Evolutionary conservation across 2,888 invertebrate species (phyloP).

Genomic region (Acleris holmiana): DNA sequence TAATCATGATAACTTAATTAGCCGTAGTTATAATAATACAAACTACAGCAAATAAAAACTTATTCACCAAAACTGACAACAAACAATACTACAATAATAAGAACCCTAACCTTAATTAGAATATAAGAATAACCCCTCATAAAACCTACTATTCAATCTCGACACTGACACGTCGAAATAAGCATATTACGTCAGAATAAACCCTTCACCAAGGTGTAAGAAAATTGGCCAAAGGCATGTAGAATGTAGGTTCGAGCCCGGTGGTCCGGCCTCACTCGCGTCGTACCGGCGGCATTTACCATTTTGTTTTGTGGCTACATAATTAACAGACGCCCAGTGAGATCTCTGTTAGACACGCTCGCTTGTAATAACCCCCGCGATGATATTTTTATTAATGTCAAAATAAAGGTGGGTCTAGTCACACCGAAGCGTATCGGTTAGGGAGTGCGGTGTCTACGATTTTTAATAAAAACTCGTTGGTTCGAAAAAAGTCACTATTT

Average conservation of each 20-base stretch:
- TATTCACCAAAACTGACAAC: neutral
- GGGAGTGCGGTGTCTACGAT: constrained; percentile 1
- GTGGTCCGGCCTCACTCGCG: constrained; percentile 78
- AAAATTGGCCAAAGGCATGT: constrained; percentile 54
- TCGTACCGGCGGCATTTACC: constrained; percentile 69
- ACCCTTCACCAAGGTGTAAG: constrained; percentile 57
- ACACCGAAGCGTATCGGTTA: constrained; percentile 58
- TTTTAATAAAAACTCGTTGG: neutral
- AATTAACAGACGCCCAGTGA: constrained; percentile 82
- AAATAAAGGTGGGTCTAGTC: constrained; percentile 70
- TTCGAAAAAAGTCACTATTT: too few relatives aligned
- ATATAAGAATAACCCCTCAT: constrained; percentile 2
- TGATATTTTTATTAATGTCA: constrained; percentile 85
- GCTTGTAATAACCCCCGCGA: constrained; percentile 79
- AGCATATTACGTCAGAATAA: constrained; percentile 39
- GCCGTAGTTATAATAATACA: neutral
- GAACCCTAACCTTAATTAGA: neutral
- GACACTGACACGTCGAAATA: constrained; percentile 22
- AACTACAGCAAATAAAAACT: too few relatives aligned
- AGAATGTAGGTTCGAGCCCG: constrained; percentile 56
- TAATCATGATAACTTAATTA: neutral
- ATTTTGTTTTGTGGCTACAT: constrained; percentile 80
- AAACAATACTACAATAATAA: neutral
- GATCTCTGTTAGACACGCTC: constrained; percentile 83
- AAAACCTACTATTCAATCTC: constrained; percentile 10